Evolutionary conservation across 1,140 invertebrate genomes (phyloP).

Genomic region (Nomia melanderi): DNA sequence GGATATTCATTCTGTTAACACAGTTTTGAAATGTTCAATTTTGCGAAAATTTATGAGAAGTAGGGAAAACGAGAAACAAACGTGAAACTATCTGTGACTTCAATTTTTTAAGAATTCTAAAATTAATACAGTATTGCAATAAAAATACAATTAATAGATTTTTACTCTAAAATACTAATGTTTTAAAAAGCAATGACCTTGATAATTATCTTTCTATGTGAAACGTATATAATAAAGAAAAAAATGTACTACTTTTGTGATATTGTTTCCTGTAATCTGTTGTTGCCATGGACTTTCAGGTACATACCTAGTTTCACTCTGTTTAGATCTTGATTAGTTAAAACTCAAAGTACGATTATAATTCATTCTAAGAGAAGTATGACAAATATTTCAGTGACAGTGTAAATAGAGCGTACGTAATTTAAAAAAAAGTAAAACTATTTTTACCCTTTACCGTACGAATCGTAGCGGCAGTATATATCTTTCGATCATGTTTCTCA

Average conservation of each 20-base stretch:
- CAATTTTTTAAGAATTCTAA: conserved; percentile 15
- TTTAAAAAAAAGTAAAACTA: conserved; percentile 43
- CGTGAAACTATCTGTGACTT: not conserved
- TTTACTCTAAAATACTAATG: not conserved
- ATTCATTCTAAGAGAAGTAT: conserved; percentile 21
- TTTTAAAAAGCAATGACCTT: conserved; percentile 1
- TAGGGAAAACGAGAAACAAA: not conserved
- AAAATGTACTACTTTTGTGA: conserved; percentile 22
- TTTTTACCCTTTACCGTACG: conserved; percentile 42
- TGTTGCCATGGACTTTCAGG: not conserved
- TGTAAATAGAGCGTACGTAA: conserved; percentile 38
- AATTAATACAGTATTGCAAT: conserved; percentile 18
- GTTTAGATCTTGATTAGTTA: not conserved
- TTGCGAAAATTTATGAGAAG: not conserved
- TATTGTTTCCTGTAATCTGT: conserved; percentile 5
- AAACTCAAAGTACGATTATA: not conserved
- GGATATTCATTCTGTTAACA: too few species aligned
- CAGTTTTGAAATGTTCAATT: not conserved
- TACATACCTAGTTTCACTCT: not conserved
- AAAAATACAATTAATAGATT: conserved; percentile 7
- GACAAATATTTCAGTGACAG: conserved; percentile 24
- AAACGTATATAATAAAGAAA: not conserved
- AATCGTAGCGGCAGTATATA: conserved; percentile 22
- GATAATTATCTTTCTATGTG: not conserved
- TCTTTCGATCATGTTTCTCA: conserved; percentile 21